phyloP scores from a whole-genome alignment of 2,888 invertebrate genomes.

The Oscheius sp. region DNA sequence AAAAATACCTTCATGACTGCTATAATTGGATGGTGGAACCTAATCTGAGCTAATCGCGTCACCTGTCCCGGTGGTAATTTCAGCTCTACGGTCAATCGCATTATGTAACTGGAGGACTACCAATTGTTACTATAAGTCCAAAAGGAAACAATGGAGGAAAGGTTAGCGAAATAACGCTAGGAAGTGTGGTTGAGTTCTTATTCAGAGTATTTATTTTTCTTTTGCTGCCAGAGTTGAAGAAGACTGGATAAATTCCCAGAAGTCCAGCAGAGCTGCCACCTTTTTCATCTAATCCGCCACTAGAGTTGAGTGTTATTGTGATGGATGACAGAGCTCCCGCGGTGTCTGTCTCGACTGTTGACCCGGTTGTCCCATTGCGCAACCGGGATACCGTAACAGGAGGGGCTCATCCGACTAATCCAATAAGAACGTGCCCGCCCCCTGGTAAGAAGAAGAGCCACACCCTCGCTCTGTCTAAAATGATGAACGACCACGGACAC shows the following conservation, averaged over 20 bases:
- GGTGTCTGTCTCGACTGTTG: conserved; percentile 11
- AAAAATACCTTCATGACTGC: background rate
- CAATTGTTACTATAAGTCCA: no score
- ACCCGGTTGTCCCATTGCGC: conserved; percentile 23
- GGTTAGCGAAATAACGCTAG: no score
- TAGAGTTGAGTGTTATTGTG: conserved; percentile 18
- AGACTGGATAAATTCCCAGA: no score
- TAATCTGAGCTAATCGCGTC: conserved; percentile 23
- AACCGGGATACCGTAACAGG: conserved; percentile 24
- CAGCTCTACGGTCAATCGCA: conserved; percentile 23
- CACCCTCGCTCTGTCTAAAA: background rate
- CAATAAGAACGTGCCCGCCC: conserved; percentile 19
- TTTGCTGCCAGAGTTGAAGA: no score
- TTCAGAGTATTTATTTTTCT: no score
- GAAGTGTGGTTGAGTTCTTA: no score
- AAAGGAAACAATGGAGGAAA: no score
- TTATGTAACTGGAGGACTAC: conserved; percentile 13
- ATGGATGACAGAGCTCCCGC: conserved; percentile 10
- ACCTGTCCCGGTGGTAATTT: conserved; percentile 21
- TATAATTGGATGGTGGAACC: background rate
- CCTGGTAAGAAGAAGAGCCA: conserved; percentile 4
- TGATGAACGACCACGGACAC: conserved; percentile 3
- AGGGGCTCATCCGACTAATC: conserved; percentile 14
- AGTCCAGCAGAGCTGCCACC: no score
- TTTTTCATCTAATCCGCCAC: background rate